These are phyloP conservation scores for Thomomys bottae DNA, from an alignment of 2,113 vertebrate species.

Conservation along the genomic window DNA sequence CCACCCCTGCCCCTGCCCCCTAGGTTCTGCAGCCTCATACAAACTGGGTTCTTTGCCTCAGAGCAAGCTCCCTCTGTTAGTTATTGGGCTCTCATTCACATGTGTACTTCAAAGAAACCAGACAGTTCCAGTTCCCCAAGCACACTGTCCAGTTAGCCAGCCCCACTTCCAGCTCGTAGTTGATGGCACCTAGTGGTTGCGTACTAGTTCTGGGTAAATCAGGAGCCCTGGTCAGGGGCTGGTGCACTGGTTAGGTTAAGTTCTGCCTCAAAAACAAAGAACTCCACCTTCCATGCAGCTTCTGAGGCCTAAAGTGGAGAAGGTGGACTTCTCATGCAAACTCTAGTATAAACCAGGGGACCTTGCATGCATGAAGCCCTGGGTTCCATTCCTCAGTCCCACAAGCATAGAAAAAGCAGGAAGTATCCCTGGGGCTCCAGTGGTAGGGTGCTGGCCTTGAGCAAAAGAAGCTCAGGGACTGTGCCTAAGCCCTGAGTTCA, in stretches of 20 bases:
- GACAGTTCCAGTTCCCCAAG: no score
- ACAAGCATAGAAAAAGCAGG: no score
- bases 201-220: neutral
- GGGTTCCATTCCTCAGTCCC: no score
- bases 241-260: neutral
- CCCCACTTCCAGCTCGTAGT: neutral
- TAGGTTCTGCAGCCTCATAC: neutral
- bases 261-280: neutral
- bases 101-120: no score
- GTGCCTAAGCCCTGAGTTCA: no score
- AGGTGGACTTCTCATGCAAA: neutral
- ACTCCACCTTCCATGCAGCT: neutral
- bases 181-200: neutral
- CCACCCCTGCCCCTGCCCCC: neutral
- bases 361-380: no score
- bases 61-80: neutral
- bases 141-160: no score
- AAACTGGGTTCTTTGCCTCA: conserved; percentile 2
- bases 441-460: no score
- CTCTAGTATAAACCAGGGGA: neutral
- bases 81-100: no score
- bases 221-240: neutral
- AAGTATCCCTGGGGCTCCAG: no score
- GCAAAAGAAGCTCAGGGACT: no score
- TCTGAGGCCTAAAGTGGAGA: no score